Evolutionary conservation across 37 sponge, comb jelly and placozoan genomes (phyloP), one percentile per base, ranked within the genome.

Genomic region (Crambe crambe): DNA sequence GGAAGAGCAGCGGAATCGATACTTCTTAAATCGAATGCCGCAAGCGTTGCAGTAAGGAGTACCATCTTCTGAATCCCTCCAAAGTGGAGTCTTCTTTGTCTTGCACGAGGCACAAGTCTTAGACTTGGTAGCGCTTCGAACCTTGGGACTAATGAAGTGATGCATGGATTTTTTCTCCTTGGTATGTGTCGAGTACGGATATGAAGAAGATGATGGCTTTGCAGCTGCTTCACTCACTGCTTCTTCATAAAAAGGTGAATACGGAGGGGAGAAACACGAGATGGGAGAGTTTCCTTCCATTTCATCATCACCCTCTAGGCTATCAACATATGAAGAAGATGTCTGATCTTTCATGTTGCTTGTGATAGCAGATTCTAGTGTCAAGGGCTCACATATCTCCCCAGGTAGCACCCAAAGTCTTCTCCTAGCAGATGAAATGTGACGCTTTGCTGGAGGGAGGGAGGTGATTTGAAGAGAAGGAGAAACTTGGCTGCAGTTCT

Each of bases 41-140:
- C 93, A 93, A 30, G 93, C 93, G 37, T 93, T 93, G 80, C 93
- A 93, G 59, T 88, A 88, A 2, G 93, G 89, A 18, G 78, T 93
- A 20, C 93, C 93, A 76, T 93, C 93, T 32, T 93, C 93, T 0
- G 93, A 67, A 59, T 93, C 93, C 26, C 93, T 56, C 93, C 93
- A 93, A 1, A 93, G 82, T 42, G 93, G 93, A 17, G 89, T 93
- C 68, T 93, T 93, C 78, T 70, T 84, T 2, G 93, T 89, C 22
- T 83, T 80, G 61, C 93, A 93, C 3, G 93, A 93, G 1, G 89
- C 86, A 85, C 93, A 93, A 6, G 74, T 65, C 74, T 93, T 93
- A 23, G 39, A 58, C 40, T 81, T 78, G 25, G 44, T 12, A 32
- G 74, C 25, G 6, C 34, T 20, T 43, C 26, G n/a, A 31, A 47